These are phyloP conservation scores for Helostoma temminkii DNA, from an alignment of 2,797 vertebrate genomes.

Conservation along the genomic window DNA sequence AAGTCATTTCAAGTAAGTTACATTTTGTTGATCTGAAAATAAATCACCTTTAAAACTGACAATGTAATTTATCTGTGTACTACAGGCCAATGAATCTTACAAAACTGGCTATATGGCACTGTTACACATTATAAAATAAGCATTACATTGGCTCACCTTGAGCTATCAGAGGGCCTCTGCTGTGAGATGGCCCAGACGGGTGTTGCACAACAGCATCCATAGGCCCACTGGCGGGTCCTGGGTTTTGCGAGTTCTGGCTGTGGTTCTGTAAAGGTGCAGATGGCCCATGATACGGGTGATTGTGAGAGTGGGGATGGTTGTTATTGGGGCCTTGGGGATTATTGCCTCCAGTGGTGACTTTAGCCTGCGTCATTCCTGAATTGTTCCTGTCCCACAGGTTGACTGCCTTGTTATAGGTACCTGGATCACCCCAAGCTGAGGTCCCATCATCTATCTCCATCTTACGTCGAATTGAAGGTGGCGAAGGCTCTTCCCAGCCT, in stretches of 20 bases:
- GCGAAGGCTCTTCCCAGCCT: conserved; percentile 97
- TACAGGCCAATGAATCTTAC: neutral
- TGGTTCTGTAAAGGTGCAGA: conserved; percentile 80
- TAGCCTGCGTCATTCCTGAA: conserved; percentile 85
- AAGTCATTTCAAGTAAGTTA: neutral
- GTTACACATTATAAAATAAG: conserved; percentile 1
- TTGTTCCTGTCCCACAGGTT: conserved; percentile 98
- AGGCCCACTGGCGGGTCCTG: conserved; percentile 69
- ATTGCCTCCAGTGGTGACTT: conserved; percentile 80
- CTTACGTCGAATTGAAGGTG: conserved; percentile 95
- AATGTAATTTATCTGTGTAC: neutral
- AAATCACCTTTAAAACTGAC: conserved; percentile 5
- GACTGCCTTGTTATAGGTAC: conserved; percentile 92
- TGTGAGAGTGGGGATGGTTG: conserved; percentile 78
- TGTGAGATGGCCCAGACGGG: conserved; percentile 89
- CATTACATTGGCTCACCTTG: conserved; percentile 85
- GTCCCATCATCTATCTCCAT: conserved; percentile 99
- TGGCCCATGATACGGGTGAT: conserved; percentile 81
- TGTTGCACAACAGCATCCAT: conserved; percentile 87
- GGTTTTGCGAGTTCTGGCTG: conserved; percentile 74
- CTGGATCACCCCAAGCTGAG: conserved; percentile 97
- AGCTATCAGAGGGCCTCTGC: conserved; percentile 79
- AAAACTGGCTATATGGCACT: neutral
- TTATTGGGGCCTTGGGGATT: conserved; percentile 82
- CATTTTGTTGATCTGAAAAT: neutral